phyloP scores from a whole-genome alignment of 2,888 invertebrate species.

The Sarcophaga subvicina region DNA sequence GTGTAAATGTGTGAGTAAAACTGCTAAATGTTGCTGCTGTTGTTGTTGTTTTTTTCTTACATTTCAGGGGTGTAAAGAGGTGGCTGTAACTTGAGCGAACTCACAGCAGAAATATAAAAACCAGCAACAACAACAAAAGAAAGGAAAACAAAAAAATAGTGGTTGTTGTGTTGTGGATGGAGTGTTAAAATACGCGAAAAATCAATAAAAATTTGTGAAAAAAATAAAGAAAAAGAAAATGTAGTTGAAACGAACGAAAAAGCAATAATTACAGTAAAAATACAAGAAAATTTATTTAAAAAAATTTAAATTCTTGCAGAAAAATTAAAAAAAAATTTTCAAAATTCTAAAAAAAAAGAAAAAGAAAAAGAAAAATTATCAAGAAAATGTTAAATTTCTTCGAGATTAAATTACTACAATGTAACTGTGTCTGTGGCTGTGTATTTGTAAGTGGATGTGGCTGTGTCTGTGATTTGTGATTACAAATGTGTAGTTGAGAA shows the following conservation, averaged over 20 bases:
- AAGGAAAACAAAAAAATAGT: conserved; percentile 9
- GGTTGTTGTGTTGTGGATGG: conserved; percentile 28
- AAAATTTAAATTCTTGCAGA: conserved; percentile 14
- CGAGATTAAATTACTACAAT: no score
- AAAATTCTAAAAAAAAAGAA: background rate
- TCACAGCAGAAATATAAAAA: background rate
- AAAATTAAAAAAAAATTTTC: conserved; percentile 12
- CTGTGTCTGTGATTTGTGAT: background rate
- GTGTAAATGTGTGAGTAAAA: background rate
- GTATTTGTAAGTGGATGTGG: background rate
- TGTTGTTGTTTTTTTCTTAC: background rate
- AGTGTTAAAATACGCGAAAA: conserved; percentile 58
- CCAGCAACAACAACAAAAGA: conserved; percentile 12
- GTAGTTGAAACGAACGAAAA: background rate
- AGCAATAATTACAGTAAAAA: conserved; percentile 18
- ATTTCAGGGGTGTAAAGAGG: conserved; percentile 48
- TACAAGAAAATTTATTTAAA: conserved; percentile 3
- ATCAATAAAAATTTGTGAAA: conserved; percentile 56
- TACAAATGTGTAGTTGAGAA: background rate
- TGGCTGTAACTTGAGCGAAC: conserved; percentile 44
- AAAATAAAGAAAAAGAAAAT: background rate
- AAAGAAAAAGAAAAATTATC: background rate
- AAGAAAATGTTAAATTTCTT: background rate
- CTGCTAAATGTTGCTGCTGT: background rate
- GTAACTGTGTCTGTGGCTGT: no score